Percentiles rank a stretch among this genome's conserved stretches.
These are phyloP conservation scores for Epistrophe grossulariae DNA, from an alignment of 2,888 invertebrate species.

Conservation along the genomic window DNA sequence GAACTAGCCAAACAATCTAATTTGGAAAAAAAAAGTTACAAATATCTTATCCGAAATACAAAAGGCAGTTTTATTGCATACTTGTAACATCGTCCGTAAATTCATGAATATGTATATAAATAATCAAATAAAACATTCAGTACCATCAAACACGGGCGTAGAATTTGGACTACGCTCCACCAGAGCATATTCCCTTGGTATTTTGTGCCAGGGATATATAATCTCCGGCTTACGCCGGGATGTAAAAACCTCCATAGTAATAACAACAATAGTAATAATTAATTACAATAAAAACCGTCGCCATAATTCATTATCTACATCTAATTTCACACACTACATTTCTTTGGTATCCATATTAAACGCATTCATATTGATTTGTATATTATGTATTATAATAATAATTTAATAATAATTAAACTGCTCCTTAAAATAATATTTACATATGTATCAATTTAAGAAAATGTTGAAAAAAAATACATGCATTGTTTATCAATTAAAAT, in stretches of 20 bases:
- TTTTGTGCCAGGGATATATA: too few species aligned
- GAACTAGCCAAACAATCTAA: too few species aligned
- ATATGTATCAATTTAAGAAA: constrained; percentile 32
- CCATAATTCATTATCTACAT: background rate
- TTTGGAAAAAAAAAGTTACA: too few species aligned
- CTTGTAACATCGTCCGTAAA: too few species aligned
- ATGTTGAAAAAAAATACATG: constrained; percentile 45
- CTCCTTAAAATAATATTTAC: constrained; percentile 13
- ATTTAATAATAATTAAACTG: background rate
- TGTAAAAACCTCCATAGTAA: background rate
- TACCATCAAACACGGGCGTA: too few species aligned
- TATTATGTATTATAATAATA: constrained; percentile 6
- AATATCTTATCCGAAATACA: too few species aligned
- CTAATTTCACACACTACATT: background rate
- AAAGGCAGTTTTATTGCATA: too few species aligned
- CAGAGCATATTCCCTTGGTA: too few species aligned
- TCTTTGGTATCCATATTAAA: background rate
- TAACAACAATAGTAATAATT: too few species aligned
- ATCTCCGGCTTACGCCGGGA: too few species aligned
- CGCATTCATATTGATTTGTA: constrained; percentile 29
- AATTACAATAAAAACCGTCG: background rate
- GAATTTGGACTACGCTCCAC: background rate
- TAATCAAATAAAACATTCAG: too few species aligned
- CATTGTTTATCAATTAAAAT: constrained; percentile 1
- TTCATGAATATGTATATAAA: too few species aligned